Percentiles rank a stretch among this genome's conserved stretches.
Evolutionary conservation across 2,113 vertebrate genomes (phyloP).

Genomic region (Heterochromis multidens): DNA sequence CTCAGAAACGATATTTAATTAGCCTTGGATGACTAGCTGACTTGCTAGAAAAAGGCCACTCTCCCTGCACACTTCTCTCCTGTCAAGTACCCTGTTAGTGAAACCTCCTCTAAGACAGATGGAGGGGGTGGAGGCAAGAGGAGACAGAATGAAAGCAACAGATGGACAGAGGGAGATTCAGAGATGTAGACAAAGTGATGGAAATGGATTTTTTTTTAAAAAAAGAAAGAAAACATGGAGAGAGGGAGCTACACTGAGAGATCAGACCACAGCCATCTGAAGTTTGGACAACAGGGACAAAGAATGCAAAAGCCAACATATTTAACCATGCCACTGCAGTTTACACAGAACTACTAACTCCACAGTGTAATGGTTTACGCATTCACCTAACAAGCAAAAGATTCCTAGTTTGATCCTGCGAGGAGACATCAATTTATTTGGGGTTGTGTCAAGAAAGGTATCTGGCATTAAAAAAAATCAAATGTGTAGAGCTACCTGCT

Average conservation of each 20-base stretch:
- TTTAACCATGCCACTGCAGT: not conserved
- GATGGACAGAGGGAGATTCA: slow-evolving; percentile 28
- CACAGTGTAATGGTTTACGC: not conserved
- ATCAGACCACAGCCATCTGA: not conserved
- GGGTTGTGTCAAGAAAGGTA: not conserved
- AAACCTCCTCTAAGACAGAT: slow-evolving; percentile 61
- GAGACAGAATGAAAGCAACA: slow-evolving; percentile 34
- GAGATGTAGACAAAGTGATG: slow-evolving; percentile 11
- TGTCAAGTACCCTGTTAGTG: slow-evolving; percentile 69
- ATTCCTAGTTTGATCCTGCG: not conserved
- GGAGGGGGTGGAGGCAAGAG: slow-evolving; percentile 16
- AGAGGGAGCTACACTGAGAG: not conserved
- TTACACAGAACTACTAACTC: not conserved
- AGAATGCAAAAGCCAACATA: not conserved
- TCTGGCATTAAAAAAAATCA: not conserved
- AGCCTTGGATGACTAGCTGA: slow-evolving; percentile 67
- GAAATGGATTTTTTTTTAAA: not conserved
- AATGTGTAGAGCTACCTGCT: not conserved
- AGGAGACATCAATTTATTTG: not conserved
- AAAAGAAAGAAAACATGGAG: not conserved
- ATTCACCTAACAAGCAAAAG: not conserved
- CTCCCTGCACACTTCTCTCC: slow-evolving; percentile 37
- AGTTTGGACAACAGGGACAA: not conserved
- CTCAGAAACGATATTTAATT: slow-evolving; percentile 68
- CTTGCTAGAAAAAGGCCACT: slow-evolving; percentile 60